Conservation (phyloP, 2,888 invertebrate genomes). For the Macrosiphum euphorbiae region DNA sequence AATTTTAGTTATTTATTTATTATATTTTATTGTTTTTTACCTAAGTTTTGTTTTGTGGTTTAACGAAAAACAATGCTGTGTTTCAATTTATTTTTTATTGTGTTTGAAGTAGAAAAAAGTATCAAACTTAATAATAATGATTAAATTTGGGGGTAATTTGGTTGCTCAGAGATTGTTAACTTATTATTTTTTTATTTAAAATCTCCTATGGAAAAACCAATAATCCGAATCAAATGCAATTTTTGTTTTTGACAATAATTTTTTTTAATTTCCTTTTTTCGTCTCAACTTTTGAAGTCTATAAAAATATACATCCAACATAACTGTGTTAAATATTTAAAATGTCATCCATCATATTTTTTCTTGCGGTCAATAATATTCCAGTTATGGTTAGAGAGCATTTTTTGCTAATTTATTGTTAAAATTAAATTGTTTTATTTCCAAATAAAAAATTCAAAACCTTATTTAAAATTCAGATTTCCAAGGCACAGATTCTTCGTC, state of each 20-base stretch:
- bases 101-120: neutral
- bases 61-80: neutral
- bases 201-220: neutral
- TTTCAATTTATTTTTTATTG: neutral
- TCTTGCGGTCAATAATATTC: neutral
- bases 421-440: neutral
- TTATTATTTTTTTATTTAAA: constrained; percentile 14
- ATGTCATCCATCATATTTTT: neutral
- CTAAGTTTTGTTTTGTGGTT: neutral
- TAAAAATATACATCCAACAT: neutral
- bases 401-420: neutral
- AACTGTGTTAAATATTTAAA: neutral
- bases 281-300: neutral
- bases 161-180: constrained; percentile 19
- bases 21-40: neutral
- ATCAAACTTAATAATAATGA: neutral
- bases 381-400: neutral
- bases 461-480: neutral
- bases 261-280: neutral
- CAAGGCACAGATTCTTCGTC: neutral
- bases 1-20: neutral
- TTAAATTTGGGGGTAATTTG: neutral
- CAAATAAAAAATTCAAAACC: neutral
- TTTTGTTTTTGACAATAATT: neutral
- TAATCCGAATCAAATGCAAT: neutral